Evolutionary conservation across 2,888 invertebrate species (phyloP).

Genomic region (Diploptera punctata): DNA sequence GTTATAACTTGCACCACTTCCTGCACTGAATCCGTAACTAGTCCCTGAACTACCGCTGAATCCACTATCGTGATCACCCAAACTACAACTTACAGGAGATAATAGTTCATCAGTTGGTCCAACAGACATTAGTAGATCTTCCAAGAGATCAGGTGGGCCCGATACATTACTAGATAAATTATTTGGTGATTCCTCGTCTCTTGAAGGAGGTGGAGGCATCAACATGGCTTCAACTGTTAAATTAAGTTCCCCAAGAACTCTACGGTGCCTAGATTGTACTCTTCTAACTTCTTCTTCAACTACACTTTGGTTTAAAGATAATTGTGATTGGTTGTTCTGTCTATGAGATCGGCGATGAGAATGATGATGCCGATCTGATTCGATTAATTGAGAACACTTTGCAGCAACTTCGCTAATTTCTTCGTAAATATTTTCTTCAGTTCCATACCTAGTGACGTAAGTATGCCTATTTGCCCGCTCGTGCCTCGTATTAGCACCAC

Average conservation of each 20-base stretch:
- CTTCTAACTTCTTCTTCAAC: conserved; percentile 84
- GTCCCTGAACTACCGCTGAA: conserved; percentile 61
- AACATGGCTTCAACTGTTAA: conserved; percentile 89
- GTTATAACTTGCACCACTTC: neutral
- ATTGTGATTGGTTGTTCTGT: conserved; percentile 13
- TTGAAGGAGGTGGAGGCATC: conserved; percentile 68
- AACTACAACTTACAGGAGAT: conserved; percentile 62
- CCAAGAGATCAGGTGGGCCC: conserved; percentile 35
- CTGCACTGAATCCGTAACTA: conserved; percentile 24
- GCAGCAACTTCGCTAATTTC: conserved; percentile 72
- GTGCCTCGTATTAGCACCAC: conserved; percentile 53
- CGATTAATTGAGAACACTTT: conserved; percentile 12
- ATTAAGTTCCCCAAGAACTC: conserved; percentile 85
- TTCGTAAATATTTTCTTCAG: conserved; percentile 85
- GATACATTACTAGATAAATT: neutral
- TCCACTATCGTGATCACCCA: conserved; percentile 67
- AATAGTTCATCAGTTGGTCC: conserved; percentile 75
- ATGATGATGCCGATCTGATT: neutral
- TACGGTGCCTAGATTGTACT: conserved; percentile 82
- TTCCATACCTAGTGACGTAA: conserved; percentile 79
- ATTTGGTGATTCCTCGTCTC: conserved; percentile 34
- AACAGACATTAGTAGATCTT: conserved; percentile 64
- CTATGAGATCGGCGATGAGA: neutral
- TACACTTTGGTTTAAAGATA: conserved; percentile 57
- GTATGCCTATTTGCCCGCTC: conserved; percentile 60